Conservation (phyloP, 2,113 vertebrate species). For the Mormoops blainvillei region DNA sequence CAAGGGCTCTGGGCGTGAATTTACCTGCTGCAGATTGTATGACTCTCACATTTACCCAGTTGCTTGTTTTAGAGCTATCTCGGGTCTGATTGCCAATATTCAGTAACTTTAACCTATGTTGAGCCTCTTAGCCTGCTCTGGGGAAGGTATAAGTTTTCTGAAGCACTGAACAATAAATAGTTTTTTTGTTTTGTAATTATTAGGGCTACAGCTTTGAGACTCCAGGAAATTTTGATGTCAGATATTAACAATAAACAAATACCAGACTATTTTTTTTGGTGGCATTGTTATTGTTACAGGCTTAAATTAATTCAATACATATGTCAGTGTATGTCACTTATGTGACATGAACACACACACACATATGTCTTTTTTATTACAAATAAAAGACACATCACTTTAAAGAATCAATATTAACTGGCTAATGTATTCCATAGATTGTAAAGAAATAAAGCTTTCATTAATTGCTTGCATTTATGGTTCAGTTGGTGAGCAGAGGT, state of each 20-base stretch:
- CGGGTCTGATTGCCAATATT: not conserved
- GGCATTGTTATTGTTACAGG: constrained; percentile 12
- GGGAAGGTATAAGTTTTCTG: not conserved
- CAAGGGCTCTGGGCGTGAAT: not conserved
- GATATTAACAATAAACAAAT: constrained; percentile 41
- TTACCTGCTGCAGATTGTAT: not conserved
- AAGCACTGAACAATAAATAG: not conserved
- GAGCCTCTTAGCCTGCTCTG: not conserved
- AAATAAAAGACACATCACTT: constrained; percentile 16
- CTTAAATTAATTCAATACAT: constrained; percentile 50
- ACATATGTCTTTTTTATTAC: not conserved
- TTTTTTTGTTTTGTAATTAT: constrained; percentile 16
- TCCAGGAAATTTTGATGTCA: constrained; percentile 11
- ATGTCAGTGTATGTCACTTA: not conserved
- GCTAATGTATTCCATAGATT: constrained; percentile 32
- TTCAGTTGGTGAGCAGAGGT: not conserved
- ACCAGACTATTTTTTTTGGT: not conserved
- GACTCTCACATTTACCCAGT: not conserved
- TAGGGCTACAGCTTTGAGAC: not conserved
- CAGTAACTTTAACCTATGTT: not conserved
- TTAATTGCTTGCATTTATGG: constrained; percentile 23
- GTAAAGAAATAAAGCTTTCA: constrained; percentile 14
- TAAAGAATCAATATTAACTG: constrained; percentile 5
- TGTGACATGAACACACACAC: not conserved
- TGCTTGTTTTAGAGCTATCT: not conserved